Evolutionary conservation across 2,113 vertebrate species (phyloP).

Genomic region (Promerops cafer): DNA sequence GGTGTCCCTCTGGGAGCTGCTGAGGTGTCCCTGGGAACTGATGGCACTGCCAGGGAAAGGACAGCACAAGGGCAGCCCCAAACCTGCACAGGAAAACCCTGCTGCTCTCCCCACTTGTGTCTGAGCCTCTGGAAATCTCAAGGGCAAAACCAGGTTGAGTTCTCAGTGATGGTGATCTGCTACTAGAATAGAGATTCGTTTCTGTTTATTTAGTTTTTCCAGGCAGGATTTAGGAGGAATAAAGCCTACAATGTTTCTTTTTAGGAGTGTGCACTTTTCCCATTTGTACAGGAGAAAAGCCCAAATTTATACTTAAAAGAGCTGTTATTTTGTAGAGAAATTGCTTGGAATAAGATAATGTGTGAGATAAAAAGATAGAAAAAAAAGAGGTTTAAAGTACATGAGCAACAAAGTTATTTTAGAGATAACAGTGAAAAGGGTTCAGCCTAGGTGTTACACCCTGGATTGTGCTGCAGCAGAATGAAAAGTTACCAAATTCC

Average conservation of each 20-base stretch:
- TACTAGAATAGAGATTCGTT: not conserved
- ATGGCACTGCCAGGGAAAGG: not conserved
- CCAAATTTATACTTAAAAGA: not conserved
- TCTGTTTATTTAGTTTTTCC: conserved; percentile 12
- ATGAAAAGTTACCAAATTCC: not conserved
- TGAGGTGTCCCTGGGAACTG: not conserved
- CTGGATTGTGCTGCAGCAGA: not conserved
- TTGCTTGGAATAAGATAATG: not conserved
- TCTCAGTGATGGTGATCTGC: not conserved
- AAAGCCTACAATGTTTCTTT: not conserved
- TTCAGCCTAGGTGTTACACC: not conserved
- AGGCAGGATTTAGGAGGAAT: not conserved
- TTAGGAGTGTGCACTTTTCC: not conserved
- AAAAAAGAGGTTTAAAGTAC: not conserved
- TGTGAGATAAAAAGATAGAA: not conserved
- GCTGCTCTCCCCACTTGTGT: rapidly evolving
- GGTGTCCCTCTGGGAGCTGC: not conserved
- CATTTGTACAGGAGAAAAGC: not conserved
- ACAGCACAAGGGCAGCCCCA: not conserved
- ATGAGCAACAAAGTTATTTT: not conserved
- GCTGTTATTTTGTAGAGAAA: not conserved
- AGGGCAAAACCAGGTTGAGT: not conserved
- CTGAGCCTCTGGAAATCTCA: not conserved
- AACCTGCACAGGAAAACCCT: not conserved
- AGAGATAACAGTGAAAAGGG: not conserved